Percentiles rank a stretch among this genome's conserved stretches.
phyloP scores from a whole-genome alignment of 2,888 invertebrate species.

The Exephanes ischioxanthus region DNA sequence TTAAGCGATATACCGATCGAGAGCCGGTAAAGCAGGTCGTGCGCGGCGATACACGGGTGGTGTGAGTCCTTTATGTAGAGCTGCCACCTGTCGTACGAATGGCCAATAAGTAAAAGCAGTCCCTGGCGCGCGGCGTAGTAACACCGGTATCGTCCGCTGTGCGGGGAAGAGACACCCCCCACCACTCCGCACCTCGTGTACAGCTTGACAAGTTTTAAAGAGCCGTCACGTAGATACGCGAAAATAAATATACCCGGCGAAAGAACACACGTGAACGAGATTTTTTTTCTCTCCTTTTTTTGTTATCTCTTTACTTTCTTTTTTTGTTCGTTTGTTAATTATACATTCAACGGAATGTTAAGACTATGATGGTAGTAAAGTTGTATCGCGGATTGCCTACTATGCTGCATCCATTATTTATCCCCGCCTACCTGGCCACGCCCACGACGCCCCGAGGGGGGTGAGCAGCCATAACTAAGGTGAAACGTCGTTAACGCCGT shows the following conservation, averaged over 20 bases:
- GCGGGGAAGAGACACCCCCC: background rate
- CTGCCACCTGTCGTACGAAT: slow-evolving; percentile 79
- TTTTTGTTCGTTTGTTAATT: slow-evolving; percentile 39
- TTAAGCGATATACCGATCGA: slow-evolving; percentile 77
- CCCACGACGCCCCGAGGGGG: slow-evolving; percentile 79
- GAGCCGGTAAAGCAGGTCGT: slow-evolving; percentile 81
- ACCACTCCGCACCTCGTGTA: slow-evolving; percentile 2
- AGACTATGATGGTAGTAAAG: slow-evolving; percentile 55
- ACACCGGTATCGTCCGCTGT: slow-evolving; percentile 68
- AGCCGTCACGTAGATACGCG: slow-evolving; percentile 38
- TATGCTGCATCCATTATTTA: slow-evolving; percentile 68
- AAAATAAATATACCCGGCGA: slow-evolving; percentile 38
- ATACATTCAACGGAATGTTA: slow-evolving; percentile 61
- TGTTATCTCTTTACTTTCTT: background rate
- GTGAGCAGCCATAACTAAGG: slow-evolving; percentile 84
- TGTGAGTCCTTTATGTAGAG: slow-evolving; percentile 71
- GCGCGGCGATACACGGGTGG: slow-evolving; percentile 61
- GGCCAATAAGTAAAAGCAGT: slow-evolving; percentile 76
- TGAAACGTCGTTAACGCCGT: slow-evolving; percentile 80
- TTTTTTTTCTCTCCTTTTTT: slow-evolving; percentile 2
- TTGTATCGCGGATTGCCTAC: slow-evolving; percentile 62
- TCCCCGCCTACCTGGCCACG: slow-evolving; percentile 80
- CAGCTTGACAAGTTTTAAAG: slow-evolving; percentile 53
- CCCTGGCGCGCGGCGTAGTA: slow-evolving; percentile 71
- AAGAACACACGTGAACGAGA: slow-evolving; percentile 56